Conservation (phyloP, 2,888 invertebrate species). For the Pammene fasciana region DNA sequence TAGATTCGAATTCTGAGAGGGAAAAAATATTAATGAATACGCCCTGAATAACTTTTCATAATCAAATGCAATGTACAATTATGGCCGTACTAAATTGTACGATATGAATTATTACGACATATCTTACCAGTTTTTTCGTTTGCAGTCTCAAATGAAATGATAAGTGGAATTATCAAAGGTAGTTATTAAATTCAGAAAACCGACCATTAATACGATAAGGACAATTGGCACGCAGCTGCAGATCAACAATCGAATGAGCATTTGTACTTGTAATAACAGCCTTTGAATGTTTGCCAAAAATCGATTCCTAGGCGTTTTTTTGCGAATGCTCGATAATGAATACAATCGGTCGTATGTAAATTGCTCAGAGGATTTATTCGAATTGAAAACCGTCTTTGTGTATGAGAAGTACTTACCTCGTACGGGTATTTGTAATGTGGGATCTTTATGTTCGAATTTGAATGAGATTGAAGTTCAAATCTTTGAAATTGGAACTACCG, state of each 20-base stretch:
- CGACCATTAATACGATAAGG: constrained; percentile 56
- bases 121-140: constrained; percentile 3
- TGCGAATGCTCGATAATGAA: constrained; percentile 33
- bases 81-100: constrained; percentile 24
- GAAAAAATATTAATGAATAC: constrained; percentile 59
- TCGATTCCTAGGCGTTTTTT: constrained; percentile 36
- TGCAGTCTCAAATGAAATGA: constrained; percentile 16
- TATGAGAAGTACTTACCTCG: not conserved
- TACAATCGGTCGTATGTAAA: constrained; percentile 35
- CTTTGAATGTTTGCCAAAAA: constrained; percentile 40
- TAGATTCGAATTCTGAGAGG: constrained; percentile 61
- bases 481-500: not conserved
- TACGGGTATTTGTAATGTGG: constrained; percentile 15
- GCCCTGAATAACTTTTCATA: constrained; percentile 49
- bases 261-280: constrained; percentile 41
- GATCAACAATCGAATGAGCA: constrained; percentile 51
- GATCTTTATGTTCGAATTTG: constrained; percentile 11
- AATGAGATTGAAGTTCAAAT: constrained; percentile 19
- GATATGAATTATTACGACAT: constrained; percentile 16
- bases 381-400: constrained; percentile 26
- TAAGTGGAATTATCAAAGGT: constrained; percentile 54
- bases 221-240: constrained; percentile 56
- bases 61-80: constrained; percentile 26
- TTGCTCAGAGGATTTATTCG: constrained; percentile 23
- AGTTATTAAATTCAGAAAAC: constrained; percentile 59